Base-by-base conservation (phyloP, 92 coral and sea anemone genomes). In the Porites evermanni region DNA sequence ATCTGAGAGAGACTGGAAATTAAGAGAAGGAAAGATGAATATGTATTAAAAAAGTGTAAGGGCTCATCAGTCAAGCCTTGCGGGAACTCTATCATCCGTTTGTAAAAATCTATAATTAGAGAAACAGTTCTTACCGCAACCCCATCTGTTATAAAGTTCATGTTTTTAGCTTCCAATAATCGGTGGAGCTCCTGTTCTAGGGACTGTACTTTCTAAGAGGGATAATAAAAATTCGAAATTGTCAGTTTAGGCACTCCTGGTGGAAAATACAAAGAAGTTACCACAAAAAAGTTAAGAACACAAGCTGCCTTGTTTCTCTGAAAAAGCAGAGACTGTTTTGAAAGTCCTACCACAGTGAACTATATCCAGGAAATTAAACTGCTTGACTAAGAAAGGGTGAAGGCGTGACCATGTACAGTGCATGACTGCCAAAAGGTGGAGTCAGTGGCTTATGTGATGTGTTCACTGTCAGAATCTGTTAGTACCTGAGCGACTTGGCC, bases 121-220 rank as follows among this genome's bases (percentile, higher is more conserved):
- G 16, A 4, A 74, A 52, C 20, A 44, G 16, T 61, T 13, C 86
- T 56, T 38, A 81, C 86, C 78, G 86, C 51, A 0, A 70, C 26
- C 12, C 70, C 86, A 64, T 70, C 78, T 32, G 10, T 65, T 24
- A 44, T n/a, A 6, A 38, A 64, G 23, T 70, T 64, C 3, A 38
- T 59, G 10, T 78, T 69, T 56, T 56, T 70, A 7, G 77, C 16
- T 58, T 63, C 59, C 78, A 32, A 9, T 6, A 82, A 63, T 64
- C 75, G 67, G 69, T 72, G 79, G 12, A 95, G 85, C 21, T 95
- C 97, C 61, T 89, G 90, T 74, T 95, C 94, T 0, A 95, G 83
- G n/a, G 81, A 64, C 16, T 83, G 77, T 26, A 84, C 98, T 94
- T 90, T 95, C 98, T 95, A 83, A 38, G 79, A 69, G 50, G 67